phyloP scores from a whole-genome alignment of 2,797 vertebrate species.

The Petrocephalus schoutedeni region DNA sequence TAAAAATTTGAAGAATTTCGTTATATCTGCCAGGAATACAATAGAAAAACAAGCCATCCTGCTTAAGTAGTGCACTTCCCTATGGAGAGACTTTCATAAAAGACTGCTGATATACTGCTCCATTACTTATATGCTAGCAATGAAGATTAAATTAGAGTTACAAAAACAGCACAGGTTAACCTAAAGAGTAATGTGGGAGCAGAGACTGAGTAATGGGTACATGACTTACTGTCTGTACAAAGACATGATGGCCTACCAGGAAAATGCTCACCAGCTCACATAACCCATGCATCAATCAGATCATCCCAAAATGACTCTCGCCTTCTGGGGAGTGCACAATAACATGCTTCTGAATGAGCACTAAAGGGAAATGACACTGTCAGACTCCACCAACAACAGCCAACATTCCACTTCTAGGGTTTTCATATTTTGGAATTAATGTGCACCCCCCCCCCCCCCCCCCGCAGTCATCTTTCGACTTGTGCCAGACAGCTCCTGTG shows the following conservation, averaged over 20 bases:
- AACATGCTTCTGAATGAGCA: neutral
- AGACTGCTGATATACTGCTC: neutral
- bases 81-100: neutral
- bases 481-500: conserved; percentile 57
- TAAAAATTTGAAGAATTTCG: conserved; percentile 21
- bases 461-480: conserved; percentile 51
- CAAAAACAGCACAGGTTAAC: neutral
- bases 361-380: conserved; percentile 38
- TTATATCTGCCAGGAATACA: neutral
- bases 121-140: neutral
- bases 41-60: neutral
- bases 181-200: neutral
- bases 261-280: neutral
- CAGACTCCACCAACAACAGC: conserved; percentile 60
- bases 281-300: neutral
- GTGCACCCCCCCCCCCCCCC: neutral
- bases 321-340: neutral
- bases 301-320: neutral
- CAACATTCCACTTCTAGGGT: conserved; percentile 51
- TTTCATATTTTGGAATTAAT: conserved; percentile 24
- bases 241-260: neutral
- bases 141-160: neutral
- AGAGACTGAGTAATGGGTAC: neutral
- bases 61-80: neutral
- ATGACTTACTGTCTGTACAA: neutral